phyloP scores from a whole-genome alignment of 2,113 vertebrate species.

The Anolis carolinensis region DNA sequence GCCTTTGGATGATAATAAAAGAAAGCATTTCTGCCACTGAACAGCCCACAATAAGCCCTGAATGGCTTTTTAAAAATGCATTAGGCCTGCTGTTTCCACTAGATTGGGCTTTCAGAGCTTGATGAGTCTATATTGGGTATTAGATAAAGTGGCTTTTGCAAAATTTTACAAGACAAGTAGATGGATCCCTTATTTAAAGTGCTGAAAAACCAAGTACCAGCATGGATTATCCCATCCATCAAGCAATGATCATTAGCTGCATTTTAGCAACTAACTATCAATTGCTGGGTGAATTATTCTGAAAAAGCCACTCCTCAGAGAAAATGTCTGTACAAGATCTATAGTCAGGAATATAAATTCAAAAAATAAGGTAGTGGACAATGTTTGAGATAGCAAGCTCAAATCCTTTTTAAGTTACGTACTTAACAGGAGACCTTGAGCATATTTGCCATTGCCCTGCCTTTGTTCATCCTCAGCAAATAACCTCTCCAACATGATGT shows the following conservation, averaged over 20 bases:
- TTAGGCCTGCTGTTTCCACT: neutral
- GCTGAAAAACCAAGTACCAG: neutral
- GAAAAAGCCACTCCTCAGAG: neutral
- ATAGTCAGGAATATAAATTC: neutral
- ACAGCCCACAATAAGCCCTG: conserved; percentile 46
- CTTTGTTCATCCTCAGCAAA: neutral
- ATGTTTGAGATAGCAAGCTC: neutral
- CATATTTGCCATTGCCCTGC: no score
- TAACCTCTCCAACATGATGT: neutral
- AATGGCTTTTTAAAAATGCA: neutral
- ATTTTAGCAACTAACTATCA: neutral
- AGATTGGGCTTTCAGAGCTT: neutral
- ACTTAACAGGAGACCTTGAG: neutral
- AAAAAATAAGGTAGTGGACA: neutral
- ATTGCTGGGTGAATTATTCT: neutral
- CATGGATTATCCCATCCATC: neutral
- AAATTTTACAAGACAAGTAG: neutral
- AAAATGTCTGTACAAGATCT: neutral
- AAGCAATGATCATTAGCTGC: neutral
- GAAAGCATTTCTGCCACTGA: conserved; percentile 41
- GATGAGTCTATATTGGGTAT: neutral
- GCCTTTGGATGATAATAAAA: conserved; percentile 43
- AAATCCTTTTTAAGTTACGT: neutral
- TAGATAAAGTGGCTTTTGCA: neutral
- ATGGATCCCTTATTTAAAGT: neutral